phyloP scores from a whole-genome alignment of 2,113 vertebrate species.

The Syngnathus typhle region DNA sequence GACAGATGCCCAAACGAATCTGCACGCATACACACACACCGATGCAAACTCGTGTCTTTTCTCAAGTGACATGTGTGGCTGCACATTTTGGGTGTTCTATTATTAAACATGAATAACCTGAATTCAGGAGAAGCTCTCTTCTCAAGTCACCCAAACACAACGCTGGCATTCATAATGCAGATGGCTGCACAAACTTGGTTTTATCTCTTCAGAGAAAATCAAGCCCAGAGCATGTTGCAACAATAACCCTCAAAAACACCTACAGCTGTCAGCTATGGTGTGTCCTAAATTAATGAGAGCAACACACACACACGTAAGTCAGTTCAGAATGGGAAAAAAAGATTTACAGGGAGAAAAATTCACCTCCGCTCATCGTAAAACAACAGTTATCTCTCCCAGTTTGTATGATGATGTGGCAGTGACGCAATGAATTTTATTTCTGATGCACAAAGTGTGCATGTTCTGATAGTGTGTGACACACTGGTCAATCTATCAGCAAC shows the following conservation, averaged over 20 bases:
- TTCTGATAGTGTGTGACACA: constrained; percentile 4
- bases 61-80: constrained; percentile 11
- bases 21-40: background rate
- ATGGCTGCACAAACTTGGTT: constrained; percentile 46
- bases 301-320: background rate
- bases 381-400: background rate
- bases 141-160: constrained; percentile 37
- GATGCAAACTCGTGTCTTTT: constrained; percentile 10
- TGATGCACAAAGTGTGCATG: background rate
- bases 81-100: constrained; percentile 20
- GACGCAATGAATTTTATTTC: background rate
- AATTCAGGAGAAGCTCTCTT: constrained; percentile 14
- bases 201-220: constrained; percentile 55
- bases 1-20: background rate
- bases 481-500: background rate
- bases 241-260: constrained; percentile 54
- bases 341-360: background rate
- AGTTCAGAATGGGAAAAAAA: constrained; percentile 17
- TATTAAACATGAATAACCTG: constrained; percentile 33
- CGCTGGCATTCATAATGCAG: constrained; percentile 54
- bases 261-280: constrained; percentile 45
- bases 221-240: constrained; percentile 40
- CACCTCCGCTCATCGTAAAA: constrained; percentile 1
- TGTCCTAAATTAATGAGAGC: constrained; percentile 51
- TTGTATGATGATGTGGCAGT: constrained; percentile 5